phyloP scores from a whole-genome alignment of 2,113 vertebrate genomes.

The Ailuropoda melanoleuca region DNA sequence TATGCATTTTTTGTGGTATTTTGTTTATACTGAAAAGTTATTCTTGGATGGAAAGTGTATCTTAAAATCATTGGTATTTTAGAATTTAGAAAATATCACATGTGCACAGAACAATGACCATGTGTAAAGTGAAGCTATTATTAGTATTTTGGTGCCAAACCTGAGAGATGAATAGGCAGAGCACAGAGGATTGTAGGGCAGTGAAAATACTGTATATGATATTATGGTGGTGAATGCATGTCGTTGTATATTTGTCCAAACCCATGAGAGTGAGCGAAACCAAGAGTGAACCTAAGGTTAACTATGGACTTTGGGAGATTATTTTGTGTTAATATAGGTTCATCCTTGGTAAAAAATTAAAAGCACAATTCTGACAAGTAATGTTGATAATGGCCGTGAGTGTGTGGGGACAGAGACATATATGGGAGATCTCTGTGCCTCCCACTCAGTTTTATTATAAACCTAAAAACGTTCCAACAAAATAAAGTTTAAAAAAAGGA shows the following conservation, averaged over 20 bases:
- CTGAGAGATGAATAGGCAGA: not conserved
- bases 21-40: not conserved
- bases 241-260: not conserved
- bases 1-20: not conserved
- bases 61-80: not conserved
- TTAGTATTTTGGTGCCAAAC: not conserved
- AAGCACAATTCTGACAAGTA: not conserved
- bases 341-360: not conserved
- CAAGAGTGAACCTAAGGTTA: not conserved
- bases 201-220: not conserved
- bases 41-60: not conserved
- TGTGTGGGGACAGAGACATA: not conserved
- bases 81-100: not conserved
- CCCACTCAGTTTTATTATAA: not conserved
- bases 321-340: not conserved
- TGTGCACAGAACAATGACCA: not conserved
- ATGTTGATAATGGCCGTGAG: not conserved
- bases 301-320: not conserved
- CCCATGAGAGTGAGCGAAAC: not conserved
- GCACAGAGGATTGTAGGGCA: not conserved
- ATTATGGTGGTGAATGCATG: not conserved
- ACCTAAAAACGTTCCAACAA: not conserved
- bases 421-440: not conserved
- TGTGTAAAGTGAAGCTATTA: not conserved
- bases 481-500: not conserved